phyloP scores from a whole-genome alignment of 2,888 invertebrate genomes.

The Thelaira solivaga region DNA sequence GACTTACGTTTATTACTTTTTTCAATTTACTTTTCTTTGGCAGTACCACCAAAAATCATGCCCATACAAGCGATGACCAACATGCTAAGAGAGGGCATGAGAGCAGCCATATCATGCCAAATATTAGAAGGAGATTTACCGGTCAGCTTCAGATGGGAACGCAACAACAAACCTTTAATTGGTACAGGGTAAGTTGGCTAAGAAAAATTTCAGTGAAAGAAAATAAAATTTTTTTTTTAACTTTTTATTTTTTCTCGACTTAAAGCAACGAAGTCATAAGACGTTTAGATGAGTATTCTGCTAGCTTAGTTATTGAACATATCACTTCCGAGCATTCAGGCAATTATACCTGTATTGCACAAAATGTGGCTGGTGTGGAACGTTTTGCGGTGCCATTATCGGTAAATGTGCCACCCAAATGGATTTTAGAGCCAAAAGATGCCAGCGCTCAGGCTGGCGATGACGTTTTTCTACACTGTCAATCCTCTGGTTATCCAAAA shows the following conservation, averaged over 20 bases:
- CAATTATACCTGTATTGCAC: conserved; percentile 94
- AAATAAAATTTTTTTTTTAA: neutral
- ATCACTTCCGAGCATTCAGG: conserved; percentile 91
- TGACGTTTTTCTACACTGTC: conserved; percentile 90
- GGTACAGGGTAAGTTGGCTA: conserved; percentile 79
- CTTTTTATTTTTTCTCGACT: neutral
- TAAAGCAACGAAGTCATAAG: conserved; percentile 79
- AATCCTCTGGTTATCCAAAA: conserved; percentile 94
- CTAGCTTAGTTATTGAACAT: conserved; percentile 90
- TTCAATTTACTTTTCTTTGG: neutral
- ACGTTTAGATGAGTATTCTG: conserved; percentile 89
- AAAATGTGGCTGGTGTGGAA: conserved; percentile 89
- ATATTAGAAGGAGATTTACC: conserved; percentile 95
- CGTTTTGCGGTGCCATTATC: conserved; percentile 87
- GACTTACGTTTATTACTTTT: conserved; percentile 24
- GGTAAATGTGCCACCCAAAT: conserved; percentile 92
- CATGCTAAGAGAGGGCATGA: conserved; percentile 88
- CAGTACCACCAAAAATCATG: conserved; percentile 90
- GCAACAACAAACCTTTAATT: conserved; percentile 88
- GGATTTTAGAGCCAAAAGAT: conserved; percentile 90
- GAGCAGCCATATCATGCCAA: conserved; percentile 93
- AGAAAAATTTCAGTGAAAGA: neutral
- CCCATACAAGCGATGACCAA: conserved; percentile 90
- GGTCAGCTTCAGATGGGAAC: conserved; percentile 93
- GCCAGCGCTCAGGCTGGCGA: conserved; percentile 89